These are phyloP conservation scores for Cordilura impudica DNA, from an alignment of 2,888 invertebrate species.

Conservation along the genomic window DNA sequence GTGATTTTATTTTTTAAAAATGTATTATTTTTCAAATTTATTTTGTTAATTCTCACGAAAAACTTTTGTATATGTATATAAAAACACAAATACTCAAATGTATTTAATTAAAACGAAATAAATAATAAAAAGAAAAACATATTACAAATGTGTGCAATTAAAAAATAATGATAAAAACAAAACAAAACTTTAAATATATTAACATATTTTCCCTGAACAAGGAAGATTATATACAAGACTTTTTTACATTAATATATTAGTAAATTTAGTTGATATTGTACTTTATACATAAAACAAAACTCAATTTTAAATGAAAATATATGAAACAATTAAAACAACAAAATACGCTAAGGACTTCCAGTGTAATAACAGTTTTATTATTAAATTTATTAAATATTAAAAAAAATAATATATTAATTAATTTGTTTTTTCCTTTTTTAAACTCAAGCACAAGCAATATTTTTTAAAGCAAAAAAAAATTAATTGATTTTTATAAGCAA, in stretches of 20 bases:
- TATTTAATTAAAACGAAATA: constrained; percentile 17
- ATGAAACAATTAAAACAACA: constrained; percentile 43
- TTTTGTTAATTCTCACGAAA: constrained; percentile 2
- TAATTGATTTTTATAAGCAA: constrained; percentile 43
- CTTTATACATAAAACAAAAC: neutral
- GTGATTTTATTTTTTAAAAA: constrained; percentile 52
- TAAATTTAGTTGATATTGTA: constrained; percentile 10
- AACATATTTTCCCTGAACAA: constrained; percentile 6
- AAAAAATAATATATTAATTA: constrained; percentile 2
- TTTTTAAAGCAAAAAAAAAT: constrained; percentile 20
- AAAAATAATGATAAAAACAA: constrained; percentile 26
- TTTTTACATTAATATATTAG: constrained; percentile 35
- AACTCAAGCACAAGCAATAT: constrained; percentile 56
- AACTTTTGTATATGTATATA: constrained; percentile 36
- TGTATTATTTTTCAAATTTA: constrained; percentile 41
- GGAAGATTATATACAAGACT: constrained; percentile 44
- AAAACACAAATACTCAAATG: constrained; percentile 54
- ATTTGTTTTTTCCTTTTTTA: neutral
- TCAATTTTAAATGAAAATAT: constrained; percentile 5
- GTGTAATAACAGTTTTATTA: constrained; percentile 36
- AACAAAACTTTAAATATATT: constrained; percentile 9
- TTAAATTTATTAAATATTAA: neutral
- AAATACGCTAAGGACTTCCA: constrained; percentile 59
- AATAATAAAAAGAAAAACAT: constrained; percentile 6
- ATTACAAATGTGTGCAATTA: constrained; percentile 63